A percentile compares a stretch with the other conserved stretches of the same genome.
These are phyloP conservation scores for Pagrus major DNA, from an alignment of 2,113 vertebrate genomes.

Conservation along the genomic window DNA sequence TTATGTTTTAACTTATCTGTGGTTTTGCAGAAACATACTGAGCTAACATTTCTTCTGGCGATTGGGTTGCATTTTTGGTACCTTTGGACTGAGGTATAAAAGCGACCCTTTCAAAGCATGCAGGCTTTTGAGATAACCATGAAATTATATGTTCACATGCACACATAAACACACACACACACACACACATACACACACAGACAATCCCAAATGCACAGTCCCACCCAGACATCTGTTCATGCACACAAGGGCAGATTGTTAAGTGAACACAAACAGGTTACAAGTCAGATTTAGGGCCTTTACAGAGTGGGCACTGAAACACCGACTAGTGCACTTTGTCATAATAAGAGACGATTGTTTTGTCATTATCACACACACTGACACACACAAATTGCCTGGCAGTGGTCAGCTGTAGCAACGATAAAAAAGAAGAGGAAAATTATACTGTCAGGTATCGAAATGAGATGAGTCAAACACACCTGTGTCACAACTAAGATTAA, in stretches of 20 bases:
- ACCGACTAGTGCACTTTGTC: slow-evolving; percentile 6
- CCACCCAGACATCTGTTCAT: slow-evolving; percentile 22
- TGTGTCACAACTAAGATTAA: slow-evolving; percentile 34
- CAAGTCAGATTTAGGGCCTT: neutral
- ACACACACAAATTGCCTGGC: neutral
- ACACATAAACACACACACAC: neutral
- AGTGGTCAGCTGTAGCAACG: neutral
- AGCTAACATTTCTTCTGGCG: too few relatives aligned
- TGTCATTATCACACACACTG: slow-evolving; percentile 10
- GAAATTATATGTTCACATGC: neutral
- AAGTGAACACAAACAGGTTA: neutral
- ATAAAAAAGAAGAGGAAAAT: slow-evolving; percentile 14
- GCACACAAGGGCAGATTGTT: slow-evolving; percentile 32
- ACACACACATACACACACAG: slow-evolving; percentile 4
- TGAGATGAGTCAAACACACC: slow-evolving; percentile 41
- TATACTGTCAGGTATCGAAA: neutral
- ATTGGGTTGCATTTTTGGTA: slow-evolving; percentile 43
- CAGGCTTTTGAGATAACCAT: slow-evolving; percentile 14
- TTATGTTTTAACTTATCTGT: too few relatives aligned
- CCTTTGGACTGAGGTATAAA: slow-evolving; percentile 21
- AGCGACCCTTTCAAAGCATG: slow-evolving; percentile 19
- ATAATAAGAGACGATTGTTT: neutral
- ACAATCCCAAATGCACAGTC: slow-evolving; percentile 11
- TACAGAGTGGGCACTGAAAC: slow-evolving; percentile 2
- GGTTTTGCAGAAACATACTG: too few relatives aligned